Base-by-base conservation (phyloP, 2,888 invertebrate genomes). In the Neocrepidodera transversa region DNA sequence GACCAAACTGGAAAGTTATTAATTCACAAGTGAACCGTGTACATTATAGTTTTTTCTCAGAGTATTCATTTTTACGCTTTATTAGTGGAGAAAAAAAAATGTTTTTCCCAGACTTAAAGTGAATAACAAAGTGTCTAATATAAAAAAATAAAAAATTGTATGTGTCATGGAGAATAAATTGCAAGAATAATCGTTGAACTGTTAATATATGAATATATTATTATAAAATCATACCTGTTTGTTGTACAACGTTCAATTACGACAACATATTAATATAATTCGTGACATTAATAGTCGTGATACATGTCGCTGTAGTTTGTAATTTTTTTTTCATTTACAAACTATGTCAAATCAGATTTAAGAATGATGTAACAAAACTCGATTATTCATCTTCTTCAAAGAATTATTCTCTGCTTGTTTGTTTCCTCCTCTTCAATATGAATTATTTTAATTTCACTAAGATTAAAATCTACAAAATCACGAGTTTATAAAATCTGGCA, bases 401-500 rank as follows among this genome's bases (percentile, higher is more conserved):
- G 43, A 49, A 43, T 17, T 14, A 20, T 36, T 30, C 38, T 45
- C 40, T 45, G 38, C 50, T 30, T 51, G 50, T 55, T 38, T 38
- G 47, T 55, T 60, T 56, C 60, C 55, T 60, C 60, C 60, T 56
- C 51, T 55, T 56, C 60, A 51, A 51, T 56, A 42, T 56, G 55
- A 56, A 23, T 56, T 55, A 50, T 60, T 60, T 55, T 30, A 45
- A 55, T 51, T 52, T 35, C 42, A 48, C 40, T 42, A 51, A 56
- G n/a, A n/a, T n/a, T 56, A 52, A 56, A 52, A 60, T 60, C 49
- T 51, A 60, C 20, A 48, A 52, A 60, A 55, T 52, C 60, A 60
- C 52, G 60, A 56, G 51, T 52, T 60, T 51, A 47, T 23, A 48
- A 60, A 60, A 54, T 36, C 16, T 45, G 42, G 35, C 45, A 45